A percentile compares a stretch with the other conserved stretches of the same genome.
phyloP scores from a whole-genome alignment of 1,140 invertebrate genomes.

The Drosophila triauraria region DNA sequence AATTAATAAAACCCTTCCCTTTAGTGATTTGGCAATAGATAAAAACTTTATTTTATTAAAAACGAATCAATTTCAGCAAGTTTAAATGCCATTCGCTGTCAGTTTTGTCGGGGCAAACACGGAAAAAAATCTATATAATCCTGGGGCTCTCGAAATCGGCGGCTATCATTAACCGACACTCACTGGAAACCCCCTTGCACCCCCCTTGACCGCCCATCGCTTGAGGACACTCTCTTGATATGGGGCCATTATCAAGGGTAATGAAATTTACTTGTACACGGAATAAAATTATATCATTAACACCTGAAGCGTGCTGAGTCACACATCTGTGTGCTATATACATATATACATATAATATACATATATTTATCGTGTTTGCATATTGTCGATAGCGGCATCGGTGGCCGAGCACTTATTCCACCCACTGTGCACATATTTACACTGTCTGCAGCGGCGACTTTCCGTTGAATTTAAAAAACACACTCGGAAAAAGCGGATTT shows the following conservation, averaged over 20 bases:
- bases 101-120: constrained; percentile 15
- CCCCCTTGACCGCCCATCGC: constrained; percentile 1
- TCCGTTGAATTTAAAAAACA: constrained; percentile 28
- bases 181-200: neutral
- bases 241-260: constrained; percentile 71
- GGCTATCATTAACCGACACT: constrained; percentile 45
- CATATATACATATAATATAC: neutral
- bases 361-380: constrained; percentile 12
- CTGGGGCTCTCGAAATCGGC: constrained; percentile 32
- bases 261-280: constrained; percentile 78
- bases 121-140: constrained; percentile 34
- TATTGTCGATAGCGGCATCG: constrained; percentile 15
- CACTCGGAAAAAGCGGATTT: constrained; percentile 10
- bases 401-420: constrained; percentile 32
- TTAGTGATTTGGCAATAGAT: neutral
- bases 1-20: neutral
- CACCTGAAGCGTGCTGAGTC: constrained; percentile 66
- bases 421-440: constrained; percentile 47
- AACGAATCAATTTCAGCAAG: constrained; percentile 3
- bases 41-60: neutral
- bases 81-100: constrained; percentile 22
- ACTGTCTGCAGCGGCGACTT: constrained; percentile 25
- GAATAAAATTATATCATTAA: constrained; percentile 80
- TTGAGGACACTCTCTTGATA: constrained; percentile 33
- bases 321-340: constrained; percentile 19